Evolutionary conservation across 2,797 vertebrate species (phyloP).

Genomic region (Sarcophilus harrisii): DNA sequence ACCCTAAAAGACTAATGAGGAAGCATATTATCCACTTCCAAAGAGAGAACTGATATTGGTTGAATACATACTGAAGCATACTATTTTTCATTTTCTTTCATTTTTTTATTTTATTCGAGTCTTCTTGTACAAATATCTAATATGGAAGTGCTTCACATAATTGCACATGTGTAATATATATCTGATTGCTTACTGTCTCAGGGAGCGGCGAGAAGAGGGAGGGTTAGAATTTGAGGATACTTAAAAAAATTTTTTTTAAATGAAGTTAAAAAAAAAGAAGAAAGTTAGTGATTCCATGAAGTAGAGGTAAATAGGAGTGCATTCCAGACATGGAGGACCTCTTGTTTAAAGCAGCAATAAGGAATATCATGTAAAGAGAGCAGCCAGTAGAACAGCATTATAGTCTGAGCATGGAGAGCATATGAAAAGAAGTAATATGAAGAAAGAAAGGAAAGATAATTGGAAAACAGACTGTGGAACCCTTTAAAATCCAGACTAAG

Average conservation of each 20-base stretch:
- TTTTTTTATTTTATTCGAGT: background rate
- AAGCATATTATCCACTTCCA: background rate
- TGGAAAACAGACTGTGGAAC: background rate
- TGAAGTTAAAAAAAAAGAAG: background rate
- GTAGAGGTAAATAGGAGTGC: background rate
- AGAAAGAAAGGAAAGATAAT: background rate
- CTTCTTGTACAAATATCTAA: background rate
- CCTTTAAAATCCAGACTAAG: background rate
- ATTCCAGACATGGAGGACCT: background rate
- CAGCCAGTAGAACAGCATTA: background rate
- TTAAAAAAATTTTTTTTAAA: background rate
- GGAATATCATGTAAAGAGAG: background rate
- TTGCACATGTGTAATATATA: background rate
- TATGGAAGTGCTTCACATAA: background rate
- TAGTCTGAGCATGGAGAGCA: background rate
- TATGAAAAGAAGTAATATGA: background rate
- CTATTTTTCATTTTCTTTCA: background rate
- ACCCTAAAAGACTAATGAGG: background rate
- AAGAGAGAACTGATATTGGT: background rate
- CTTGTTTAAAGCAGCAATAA: background rate
- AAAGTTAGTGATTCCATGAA: background rate
- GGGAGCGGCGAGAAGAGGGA: background rate
- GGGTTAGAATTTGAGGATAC: background rate
- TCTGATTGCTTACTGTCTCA: background rate
- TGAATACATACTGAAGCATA: background rate